Conservation (phyloP, 2,797 vertebrate species). For the Gobionotothen gibberifrons region DNA sequence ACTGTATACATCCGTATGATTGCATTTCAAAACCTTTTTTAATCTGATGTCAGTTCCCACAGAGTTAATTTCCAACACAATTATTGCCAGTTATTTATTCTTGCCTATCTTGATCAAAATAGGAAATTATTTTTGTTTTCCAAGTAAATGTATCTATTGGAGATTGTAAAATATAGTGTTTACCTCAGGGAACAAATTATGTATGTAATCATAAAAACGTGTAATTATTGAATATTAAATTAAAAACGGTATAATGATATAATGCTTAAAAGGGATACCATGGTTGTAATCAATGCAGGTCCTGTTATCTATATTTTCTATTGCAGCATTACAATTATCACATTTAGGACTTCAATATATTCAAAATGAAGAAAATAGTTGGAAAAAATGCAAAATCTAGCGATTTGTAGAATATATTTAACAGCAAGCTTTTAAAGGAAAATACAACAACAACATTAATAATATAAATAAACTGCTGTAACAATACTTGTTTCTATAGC, state of each 20-base stretch:
- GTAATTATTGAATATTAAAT: slow-evolving; percentile 4
- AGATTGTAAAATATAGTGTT: slow-evolving; percentile 17
- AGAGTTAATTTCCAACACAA: slow-evolving; percentile 50
- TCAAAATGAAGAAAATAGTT: background rate
- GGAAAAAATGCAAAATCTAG: background rate
- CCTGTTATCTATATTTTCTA: background rate
- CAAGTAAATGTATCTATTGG: background rate
- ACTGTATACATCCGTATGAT: slow-evolving; percentile 58
- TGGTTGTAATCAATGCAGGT: background rate
- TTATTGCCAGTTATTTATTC: slow-evolving; percentile 41
- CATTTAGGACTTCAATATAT: background rate
- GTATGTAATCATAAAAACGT: slow-evolving; percentile 5
- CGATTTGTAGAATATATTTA: background rate
- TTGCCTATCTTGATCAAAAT: slow-evolving; percentile 45
- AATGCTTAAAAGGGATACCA: background rate
- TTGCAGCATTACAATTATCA: background rate
- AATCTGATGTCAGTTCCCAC: slow-evolving; percentile 55
- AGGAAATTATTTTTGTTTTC: slow-evolving; percentile 32
- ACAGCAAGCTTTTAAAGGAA: background rate
- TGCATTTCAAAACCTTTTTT: slow-evolving; percentile 58
- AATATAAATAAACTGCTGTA: background rate
- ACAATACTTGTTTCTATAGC: background rate
- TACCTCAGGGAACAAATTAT: slow-evolving; percentile 23
- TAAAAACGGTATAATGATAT: slow-evolving; percentile 2
- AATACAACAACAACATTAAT: no score